Evolutionary conservation across 2,797 vertebrate genomes (phyloP).

Genomic region (Xerus rutilus): DNA sequence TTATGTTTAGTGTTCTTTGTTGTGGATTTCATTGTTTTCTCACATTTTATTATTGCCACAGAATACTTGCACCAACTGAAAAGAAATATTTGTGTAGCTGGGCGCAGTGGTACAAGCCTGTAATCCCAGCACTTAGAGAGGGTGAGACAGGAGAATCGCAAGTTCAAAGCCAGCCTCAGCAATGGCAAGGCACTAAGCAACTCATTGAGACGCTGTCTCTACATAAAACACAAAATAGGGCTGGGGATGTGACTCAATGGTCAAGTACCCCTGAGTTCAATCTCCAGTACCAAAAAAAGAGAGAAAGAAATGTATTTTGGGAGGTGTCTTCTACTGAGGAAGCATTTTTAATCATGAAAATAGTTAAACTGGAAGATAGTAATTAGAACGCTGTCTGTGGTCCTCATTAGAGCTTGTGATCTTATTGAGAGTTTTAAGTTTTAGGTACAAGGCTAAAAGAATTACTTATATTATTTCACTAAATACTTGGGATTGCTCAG

Average conservation of each 20-base stretch:
- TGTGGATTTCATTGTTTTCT: not conserved
- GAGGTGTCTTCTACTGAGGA: not conserved
- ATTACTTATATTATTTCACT: not conserved
- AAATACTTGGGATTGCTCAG: not conserved
- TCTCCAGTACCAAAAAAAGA: too few relatives aligned
- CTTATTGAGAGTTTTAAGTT: not conserved
- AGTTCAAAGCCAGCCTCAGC: too few relatives aligned
- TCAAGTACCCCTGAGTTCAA: too few relatives aligned
- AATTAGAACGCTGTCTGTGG: not conserved
- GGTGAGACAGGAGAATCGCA: too few relatives aligned
- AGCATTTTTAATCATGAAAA: not conserved
- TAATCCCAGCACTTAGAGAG: too few relatives aligned
- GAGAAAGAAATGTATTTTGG: not conserved
- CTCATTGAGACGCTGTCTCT: too few relatives aligned
- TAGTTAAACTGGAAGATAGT: not conserved
- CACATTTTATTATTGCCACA: not conserved
- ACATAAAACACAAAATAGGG: too few relatives aligned
- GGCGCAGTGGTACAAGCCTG: too few relatives aligned
- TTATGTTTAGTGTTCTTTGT: not conserved
- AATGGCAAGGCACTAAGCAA: too few relatives aligned
- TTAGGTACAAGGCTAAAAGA: not conserved
- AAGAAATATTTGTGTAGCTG: not conserved
- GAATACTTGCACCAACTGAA: not conserved
- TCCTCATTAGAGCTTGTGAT: not conserved
- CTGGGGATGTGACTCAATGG: too few relatives aligned